A percentile compares a stretch with the other conserved stretches of the same genome.
These are phyloP conservation scores for Porphyrio hochstetteri DNA, from an alignment of 2,113 vertebrate species.

Conservation along the genomic window DNA sequence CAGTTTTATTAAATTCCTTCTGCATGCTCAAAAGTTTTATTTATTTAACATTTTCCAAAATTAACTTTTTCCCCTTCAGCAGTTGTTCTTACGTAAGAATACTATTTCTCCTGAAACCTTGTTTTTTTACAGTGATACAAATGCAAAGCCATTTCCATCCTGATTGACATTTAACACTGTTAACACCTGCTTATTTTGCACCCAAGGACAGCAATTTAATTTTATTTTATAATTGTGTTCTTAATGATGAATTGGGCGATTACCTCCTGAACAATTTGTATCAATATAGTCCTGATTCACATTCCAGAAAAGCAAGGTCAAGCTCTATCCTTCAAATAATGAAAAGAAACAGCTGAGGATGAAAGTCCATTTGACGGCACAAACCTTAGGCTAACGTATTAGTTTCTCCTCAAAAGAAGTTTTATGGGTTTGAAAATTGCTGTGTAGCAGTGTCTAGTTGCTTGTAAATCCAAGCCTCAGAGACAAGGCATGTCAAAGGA, in stretches of 20 bases:
- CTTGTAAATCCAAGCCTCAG: slow-evolving; percentile 44
- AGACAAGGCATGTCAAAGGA: not conserved
- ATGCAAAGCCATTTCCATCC: not conserved
- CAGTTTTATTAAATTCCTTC: not conserved
- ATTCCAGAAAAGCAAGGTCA: slow-evolving; percentile 2
- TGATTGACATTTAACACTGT: not conserved
- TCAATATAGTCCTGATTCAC: not conserved
- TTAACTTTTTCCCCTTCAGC: not conserved
- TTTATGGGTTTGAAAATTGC: slow-evolving; percentile 16
- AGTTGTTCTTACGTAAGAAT: not conserved
- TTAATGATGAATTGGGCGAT: not conserved
- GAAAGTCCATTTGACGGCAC: slow-evolving; percentile 6
- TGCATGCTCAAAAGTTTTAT: not conserved
- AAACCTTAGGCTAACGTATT: not conserved
- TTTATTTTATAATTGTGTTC: not conserved
- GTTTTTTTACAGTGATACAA: not conserved
- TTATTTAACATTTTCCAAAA: not conserved
- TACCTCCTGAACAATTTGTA: slow-evolving; percentile 7
- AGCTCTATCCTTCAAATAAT: not conserved
- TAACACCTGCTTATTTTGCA: not conserved
- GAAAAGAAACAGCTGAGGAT: not conserved
- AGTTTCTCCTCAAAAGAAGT: not conserved
- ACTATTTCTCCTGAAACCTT: not conserved
- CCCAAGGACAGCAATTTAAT: not conserved
- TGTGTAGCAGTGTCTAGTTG: not conserved